These are phyloP conservation scores for Distichodus sexfasciatus DNA, from an alignment of 2,797 vertebrate genomes.

Conservation along the genomic window DNA sequence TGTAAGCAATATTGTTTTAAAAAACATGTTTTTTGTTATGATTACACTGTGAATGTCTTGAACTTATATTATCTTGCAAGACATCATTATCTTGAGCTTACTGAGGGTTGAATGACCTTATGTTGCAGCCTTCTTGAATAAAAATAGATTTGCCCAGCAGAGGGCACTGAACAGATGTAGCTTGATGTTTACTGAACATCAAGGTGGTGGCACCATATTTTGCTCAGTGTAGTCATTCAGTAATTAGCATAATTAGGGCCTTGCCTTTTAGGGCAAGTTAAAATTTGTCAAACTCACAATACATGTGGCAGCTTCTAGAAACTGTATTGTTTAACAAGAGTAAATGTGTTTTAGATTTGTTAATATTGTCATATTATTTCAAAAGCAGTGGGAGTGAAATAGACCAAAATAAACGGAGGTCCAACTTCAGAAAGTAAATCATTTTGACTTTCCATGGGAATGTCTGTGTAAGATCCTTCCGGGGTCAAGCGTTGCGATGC, in stretches of 20 bases:
- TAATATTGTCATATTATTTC: neutral
- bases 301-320: no score
- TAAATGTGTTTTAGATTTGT: no score
- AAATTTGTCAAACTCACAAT: no score
- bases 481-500: neutral
- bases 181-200: neutral
- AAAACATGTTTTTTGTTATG: no score
- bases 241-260: no score
- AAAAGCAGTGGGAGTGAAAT: neutral
- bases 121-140: neutral
- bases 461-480: neutral
- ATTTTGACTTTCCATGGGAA: slow-evolving; percentile 1
- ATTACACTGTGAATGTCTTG: no score
- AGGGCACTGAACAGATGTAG: neutral
- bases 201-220: neutral
- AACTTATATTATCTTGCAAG: no score
- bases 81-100: no score
- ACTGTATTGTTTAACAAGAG: no score
- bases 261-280: no score
- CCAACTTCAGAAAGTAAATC: neutral
- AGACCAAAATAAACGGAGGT: neutral
- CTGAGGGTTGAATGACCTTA: no score
- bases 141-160: slow-evolving; percentile 2
- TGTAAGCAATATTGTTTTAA: no score
- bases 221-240: neutral